A percentile compares a stretch with the other conserved stretches of the same genome.
These are phyloP conservation scores for Drosophila ohnishii DNA, from an alignment of 1,140 invertebrate genomes.

Conservation along the genomic window DNA sequence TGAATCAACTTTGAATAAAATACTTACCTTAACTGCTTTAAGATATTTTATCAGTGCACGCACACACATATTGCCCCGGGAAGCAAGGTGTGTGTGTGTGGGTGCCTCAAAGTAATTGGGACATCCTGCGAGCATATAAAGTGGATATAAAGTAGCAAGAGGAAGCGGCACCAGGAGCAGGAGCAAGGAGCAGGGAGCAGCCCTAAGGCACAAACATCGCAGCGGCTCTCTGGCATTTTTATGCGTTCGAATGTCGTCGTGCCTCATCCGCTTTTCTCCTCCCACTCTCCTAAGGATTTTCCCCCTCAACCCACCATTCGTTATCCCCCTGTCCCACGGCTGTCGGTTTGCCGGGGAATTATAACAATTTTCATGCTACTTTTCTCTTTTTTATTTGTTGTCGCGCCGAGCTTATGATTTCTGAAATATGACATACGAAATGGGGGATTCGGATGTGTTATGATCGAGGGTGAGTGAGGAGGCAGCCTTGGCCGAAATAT, in stretches of 20 bases:
- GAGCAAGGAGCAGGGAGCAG: conserved; percentile 61
- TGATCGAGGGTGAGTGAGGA: conserved; percentile 46
- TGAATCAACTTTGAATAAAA: too few species aligned
- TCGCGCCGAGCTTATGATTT: conserved; percentile 79
- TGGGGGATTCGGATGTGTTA: conserved; percentile 25
- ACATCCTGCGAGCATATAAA: conserved; percentile 81
- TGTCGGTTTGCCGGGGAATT: conserved; percentile 64
- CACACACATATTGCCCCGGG: neutral
- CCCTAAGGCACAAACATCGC: conserved; percentile 68
- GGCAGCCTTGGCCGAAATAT: conserved; percentile 61
- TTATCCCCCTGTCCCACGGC: conserved; percentile 24
- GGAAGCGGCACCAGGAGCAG: conserved; percentile 41
- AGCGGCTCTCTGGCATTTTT: conserved; percentile 71
- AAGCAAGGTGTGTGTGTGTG: conserved; percentile 20
- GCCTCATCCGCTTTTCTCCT: conserved; percentile 59
- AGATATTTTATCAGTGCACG: conserved; percentile 17
- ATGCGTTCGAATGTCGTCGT: conserved; percentile 78
- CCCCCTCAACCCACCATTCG: neutral
- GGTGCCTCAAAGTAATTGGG: conserved; percentile 77
- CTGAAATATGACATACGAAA: conserved; percentile 74
- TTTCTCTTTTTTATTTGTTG: conserved; percentile 76
- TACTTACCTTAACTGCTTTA: too few species aligned
- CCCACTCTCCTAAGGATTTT: neutral
- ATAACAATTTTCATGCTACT: conserved; percentile 80
- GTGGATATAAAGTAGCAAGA: conserved; percentile 79